Evolutionary conservation across 2,888 invertebrate genomes (phyloP).

Genomic region (Aphelenchoides bicaudatus): DNA sequence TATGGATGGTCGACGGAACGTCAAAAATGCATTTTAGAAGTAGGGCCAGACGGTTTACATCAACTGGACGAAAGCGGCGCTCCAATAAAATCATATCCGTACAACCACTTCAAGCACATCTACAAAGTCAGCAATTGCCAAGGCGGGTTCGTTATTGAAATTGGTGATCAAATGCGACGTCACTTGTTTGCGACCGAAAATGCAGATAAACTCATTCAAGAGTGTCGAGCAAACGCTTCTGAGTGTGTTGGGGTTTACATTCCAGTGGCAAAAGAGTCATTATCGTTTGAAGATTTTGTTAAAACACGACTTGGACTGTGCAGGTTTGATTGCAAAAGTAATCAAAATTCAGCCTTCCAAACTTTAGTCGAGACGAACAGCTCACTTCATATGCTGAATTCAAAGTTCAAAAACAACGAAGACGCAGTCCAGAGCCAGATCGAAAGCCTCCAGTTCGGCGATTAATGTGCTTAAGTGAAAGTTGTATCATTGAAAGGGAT

Average conservation of each 20-base stretch:
- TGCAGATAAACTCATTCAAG: constrained; percentile 80
- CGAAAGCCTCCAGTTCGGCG: constrained; percentile 72
- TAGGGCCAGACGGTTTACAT: constrained; percentile 84
- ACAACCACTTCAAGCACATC: constrained; percentile 79
- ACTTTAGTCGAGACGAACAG: constrained; percentile 82
- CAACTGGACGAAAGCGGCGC: constrained; percentile 72
- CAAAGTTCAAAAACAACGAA: constrained; percentile 83
- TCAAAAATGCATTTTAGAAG: constrained; percentile 80
- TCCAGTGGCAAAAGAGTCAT: constrained; percentile 77
- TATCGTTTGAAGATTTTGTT: constrained; percentile 80
- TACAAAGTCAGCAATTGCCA: constrained; percentile 69
- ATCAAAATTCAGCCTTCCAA: not conserved
- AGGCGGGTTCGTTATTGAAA: constrained; percentile 86
- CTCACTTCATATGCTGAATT: constrained; percentile 95
- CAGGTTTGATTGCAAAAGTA: constrained; percentile 67
- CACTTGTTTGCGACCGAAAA: constrained; percentile 66
- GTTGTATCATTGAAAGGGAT: constrained; percentile 90
- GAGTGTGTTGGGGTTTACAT: constrained; percentile 78
- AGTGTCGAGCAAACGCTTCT: constrained; percentile 77
- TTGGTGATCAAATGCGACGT: constrained; percentile 83
- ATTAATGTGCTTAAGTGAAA: constrained; percentile 87
- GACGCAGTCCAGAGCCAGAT: constrained; percentile 69
- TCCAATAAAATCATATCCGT: constrained; percentile 68
- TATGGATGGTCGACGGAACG: constrained; percentile 93
- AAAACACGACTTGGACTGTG: constrained; percentile 85